A percentile compares a stretch with the other conserved stretches of the same genome.
Evolutionary conservation across 1,140 invertebrate species (phyloP).

Genomic region (Drosophila pectinifera): DNA sequence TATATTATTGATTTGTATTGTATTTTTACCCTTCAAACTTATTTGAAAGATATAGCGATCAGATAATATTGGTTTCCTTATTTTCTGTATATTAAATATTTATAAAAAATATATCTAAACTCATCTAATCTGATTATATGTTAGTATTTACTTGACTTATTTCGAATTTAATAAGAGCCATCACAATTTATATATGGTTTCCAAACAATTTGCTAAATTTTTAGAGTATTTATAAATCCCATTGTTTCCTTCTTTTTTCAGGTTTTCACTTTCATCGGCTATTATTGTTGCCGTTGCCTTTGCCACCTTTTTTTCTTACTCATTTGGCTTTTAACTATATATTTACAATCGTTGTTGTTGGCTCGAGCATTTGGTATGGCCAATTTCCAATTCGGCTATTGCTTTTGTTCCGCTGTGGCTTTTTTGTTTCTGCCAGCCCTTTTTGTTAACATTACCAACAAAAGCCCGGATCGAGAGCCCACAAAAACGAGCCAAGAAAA

Average conservation of each 20-base stretch:
- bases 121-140: not conserved
- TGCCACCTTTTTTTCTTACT: conserved; percentile 24
- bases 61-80: too few species aligned
- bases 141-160: not conserved
- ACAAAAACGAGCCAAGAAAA: conserved; percentile 31
- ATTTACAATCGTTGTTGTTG: conserved; percentile 15
- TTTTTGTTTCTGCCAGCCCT: conserved; percentile 23
- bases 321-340: conserved; percentile 23
- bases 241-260: not conserved
- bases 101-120: not conserved
- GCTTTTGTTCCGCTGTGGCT: conserved; percentile 30
- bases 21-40: too few species aligned
- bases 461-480: not conserved
- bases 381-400: conserved; percentile 21
- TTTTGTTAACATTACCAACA: conserved; percentile 16
- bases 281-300: conserved; percentile 10
- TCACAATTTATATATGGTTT: not conserved
- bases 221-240: conserved; percentile 12
- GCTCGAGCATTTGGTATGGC: conserved; percentile 19
- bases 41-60: too few species aligned
- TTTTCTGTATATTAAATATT: too few species aligned
- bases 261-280: conserved; percentile 52
- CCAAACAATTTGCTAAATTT: not conserved
- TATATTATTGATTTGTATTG: too few species aligned
- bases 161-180: not conserved